Conservation (phyloP, 1,140 invertebrate genomes). For the Amphibalanus amphitrite region DNA sequence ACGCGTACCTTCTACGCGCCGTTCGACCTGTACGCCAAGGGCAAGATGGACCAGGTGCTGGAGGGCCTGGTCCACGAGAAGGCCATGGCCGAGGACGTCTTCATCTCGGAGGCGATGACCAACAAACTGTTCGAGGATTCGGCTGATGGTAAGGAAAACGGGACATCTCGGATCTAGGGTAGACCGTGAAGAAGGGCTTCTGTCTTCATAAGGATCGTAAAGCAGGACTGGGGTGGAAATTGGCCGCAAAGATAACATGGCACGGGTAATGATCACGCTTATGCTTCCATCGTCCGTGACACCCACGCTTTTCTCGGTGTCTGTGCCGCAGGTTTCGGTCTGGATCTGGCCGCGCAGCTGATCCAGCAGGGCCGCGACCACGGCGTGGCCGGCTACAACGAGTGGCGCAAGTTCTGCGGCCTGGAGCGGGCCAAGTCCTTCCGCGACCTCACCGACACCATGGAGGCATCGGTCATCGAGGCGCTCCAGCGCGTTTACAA, state of each 20-base stretch:
- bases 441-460: slow-evolving; percentile 41
- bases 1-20: slow-evolving; percentile 37
- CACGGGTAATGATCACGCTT: neutral
- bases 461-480: slow-evolving; percentile 32
- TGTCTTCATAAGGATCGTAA: too few relatives aligned
- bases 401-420: slow-evolving; percentile 56
- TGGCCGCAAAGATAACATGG: neutral
- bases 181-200: too few relatives aligned
- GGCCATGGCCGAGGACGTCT: slow-evolving; percentile 31
- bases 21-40: slow-evolving; percentile 35
- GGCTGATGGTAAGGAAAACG: slow-evolving; percentile 15
- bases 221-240: too few relatives aligned
- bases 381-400: slow-evolving; percentile 60
- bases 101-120: slow-evolving; percentile 34
- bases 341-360: slow-evolving; percentile 70
- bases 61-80: slow-evolving; percentile 30
- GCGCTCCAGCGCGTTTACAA: slow-evolving; percentile 45
- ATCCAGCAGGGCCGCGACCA: slow-evolving; percentile 80
- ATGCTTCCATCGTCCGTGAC: neutral
- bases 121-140: slow-evolving; percentile 31
- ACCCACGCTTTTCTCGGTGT: neutral
- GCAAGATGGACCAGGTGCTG: slow-evolving; percentile 30
- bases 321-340: slow-evolving; percentile 28
- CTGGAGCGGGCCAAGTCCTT: slow-evolving; percentile 46
- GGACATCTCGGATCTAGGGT: neutral